Evolutionary conservation across 2,797 vertebrate species (phyloP).

Genomic region (Microctenopoma lineatum): DNA sequence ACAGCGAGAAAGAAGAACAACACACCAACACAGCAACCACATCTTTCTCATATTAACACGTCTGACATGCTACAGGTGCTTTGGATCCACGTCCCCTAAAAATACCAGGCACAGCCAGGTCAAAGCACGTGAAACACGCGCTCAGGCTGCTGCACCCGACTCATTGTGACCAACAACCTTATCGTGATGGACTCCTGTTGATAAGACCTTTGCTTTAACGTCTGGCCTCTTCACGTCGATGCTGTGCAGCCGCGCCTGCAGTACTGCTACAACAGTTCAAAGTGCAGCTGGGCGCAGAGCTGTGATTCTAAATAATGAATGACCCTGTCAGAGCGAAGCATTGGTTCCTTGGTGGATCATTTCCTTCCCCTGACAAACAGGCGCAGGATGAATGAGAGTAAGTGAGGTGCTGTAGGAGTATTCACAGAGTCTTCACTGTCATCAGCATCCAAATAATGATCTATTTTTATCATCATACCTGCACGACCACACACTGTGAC

Average conservation of each 20-base stretch:
- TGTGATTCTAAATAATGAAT: constrained; percentile 54
- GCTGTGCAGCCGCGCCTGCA: not conserved
- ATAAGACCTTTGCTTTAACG: constrained; percentile 16
- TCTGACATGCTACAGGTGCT: not conserved
- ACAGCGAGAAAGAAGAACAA: too few species aligned
- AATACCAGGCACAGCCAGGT: not conserved
- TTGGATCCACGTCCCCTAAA: not conserved
- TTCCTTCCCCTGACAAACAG: constrained; percentile 3
- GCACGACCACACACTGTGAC: not conserved
- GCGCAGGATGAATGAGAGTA: not conserved
- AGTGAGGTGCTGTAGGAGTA: constrained; percentile 7
- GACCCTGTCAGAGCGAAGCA: not conserved
- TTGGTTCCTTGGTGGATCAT: not conserved
- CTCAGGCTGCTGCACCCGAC: too few species aligned
- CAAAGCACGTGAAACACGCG: too few species aligned
- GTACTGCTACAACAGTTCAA: constrained; percentile 33
- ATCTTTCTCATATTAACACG: not conserved
- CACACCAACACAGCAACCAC: not conserved
- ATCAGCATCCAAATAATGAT: not conserved
- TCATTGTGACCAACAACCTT: not conserved
- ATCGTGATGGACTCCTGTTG: constrained; percentile 8
- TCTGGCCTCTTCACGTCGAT: not conserved
- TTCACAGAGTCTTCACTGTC: not conserved
- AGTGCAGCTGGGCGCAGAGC: constrained; percentile 19
- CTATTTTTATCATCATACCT: not conserved